Base-by-base conservation (phyloP, 35 echinoderm and acorn worm species). In the Acanthaster planci region DNA sequence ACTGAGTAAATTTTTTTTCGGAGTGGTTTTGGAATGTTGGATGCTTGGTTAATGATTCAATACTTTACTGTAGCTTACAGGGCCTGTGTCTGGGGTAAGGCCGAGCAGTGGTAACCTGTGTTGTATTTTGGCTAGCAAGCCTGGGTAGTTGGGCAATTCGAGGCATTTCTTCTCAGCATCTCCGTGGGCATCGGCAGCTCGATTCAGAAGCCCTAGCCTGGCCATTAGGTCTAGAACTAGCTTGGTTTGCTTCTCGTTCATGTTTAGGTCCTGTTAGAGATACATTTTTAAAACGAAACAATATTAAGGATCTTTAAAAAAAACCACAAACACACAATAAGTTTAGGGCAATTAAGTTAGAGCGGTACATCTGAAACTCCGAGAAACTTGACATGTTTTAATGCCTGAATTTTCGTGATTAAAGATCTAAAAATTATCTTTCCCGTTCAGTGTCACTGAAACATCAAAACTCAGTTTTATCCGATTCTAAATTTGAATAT, bases 91-190 rank as follows among this genome's bases (percentile, higher is more conserved):
- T 5, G 77, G 84, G 38, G 90, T 86, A 16, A 94, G 87, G 34
- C 76, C 72, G 0, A 94, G 79, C 40, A 94, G 58, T n/a, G 92
- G 92, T 19, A 94, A 52, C 18, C 78, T 83, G 22, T 94, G 90
- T 10, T 88, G 55, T 56, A 40, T 77, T 34, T 83, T 77, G 52
- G 87, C 82, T 35, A 78, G 90, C 36, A 94, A 52, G 22, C 76
- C 47, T 75, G 77, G 80, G 44, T 83, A 94, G 56, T 85, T 72
- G 15, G 92, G 92, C 16, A 81, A 54, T 39, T 81, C 88, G 0
- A 94, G 78, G n/a, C 67, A 78, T 8, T 51, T 27, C 59, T 76
- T 90, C 32, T 78, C 76, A 19, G 88, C 37, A 37, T 89, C 84
- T 0, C 79, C 37, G 34, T 84, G 59, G 40, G 47, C 55, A 58